A percentile compares a stretch with the other conserved stretches of the same genome.
Conservation (phyloP, 2,113 vertebrate genomes). For the Sinocyclocheilus anophthalmus region DNA sequence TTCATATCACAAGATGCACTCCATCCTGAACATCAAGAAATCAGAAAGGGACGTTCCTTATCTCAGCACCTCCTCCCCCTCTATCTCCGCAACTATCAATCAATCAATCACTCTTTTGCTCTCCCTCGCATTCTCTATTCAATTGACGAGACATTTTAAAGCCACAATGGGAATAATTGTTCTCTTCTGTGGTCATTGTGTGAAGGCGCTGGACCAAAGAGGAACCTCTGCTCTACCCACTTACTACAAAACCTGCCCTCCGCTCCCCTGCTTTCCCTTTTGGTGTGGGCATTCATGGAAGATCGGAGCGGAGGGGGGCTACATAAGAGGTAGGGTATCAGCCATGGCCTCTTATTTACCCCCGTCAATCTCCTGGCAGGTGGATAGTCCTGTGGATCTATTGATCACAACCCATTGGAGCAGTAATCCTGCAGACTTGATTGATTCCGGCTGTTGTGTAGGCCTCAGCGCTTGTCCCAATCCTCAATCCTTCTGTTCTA, state of each 20-base stretch:
- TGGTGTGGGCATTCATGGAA: constrained; percentile 50
- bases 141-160: constrained; percentile 5
- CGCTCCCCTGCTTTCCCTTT: constrained; percentile 61
- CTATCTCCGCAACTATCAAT: constrained; percentile 1
- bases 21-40: constrained; percentile 29
- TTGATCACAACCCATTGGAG: constrained; percentile 82
- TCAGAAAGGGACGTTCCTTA: constrained; percentile 13
- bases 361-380: constrained; percentile 73
- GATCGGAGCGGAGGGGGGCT: constrained; percentile 33
- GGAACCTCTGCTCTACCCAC: constrained; percentile 63
- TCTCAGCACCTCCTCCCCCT: not conserved
- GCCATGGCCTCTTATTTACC: constrained; percentile 80
- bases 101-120: not conserved
- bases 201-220: constrained; percentile 74
- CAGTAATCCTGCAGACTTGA: constrained; percentile 81
- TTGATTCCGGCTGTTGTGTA: constrained; percentile 79
- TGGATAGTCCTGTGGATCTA: constrained; percentile 79
- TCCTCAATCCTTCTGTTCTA: constrained; percentile 66
- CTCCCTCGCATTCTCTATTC: constrained; percentile 4
- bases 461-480: constrained; percentile 75
- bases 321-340: constrained; percentile 51
- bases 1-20: constrained; percentile 58
- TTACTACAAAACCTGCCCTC: constrained; percentile 60
- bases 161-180: constrained; percentile 30
- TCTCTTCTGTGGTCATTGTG: constrained; percentile 66